Conservation (phyloP, 2,888 invertebrate genomes). For the Seira sanloemensis region DNA sequence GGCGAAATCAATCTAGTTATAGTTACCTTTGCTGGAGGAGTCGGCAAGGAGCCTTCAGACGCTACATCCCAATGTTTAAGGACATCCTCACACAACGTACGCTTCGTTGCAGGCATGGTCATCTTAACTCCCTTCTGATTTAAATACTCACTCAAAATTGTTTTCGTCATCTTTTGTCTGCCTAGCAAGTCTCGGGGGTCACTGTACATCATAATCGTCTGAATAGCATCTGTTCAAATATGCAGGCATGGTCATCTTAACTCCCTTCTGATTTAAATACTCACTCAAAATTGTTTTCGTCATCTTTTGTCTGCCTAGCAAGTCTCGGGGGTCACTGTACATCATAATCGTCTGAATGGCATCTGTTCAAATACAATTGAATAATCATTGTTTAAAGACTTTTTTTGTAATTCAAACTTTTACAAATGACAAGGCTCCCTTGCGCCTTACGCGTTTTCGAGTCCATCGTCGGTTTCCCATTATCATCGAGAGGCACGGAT, state of each 20-base stretch:
- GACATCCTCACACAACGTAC: conserved; percentile 75
- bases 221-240: conserved; percentile 79
- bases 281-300: conserved; percentile 79
- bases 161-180: conserved; percentile 78
- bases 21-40: no score
- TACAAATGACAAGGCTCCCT: no score
- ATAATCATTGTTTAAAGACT: no score
- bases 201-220: conserved; percentile 78
- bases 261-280: conserved; percentile 78
- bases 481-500: background rate
- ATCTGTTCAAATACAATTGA: conserved; percentile 76
- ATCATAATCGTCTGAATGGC: conserved; percentile 78
- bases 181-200: conserved; percentile 77
- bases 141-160: conserved; percentile 79
- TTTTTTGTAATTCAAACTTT: no score
- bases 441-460: conserved; percentile 38
- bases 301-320: conserved; percentile 78
- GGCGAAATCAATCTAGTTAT: no score
- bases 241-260: conserved; percentile 77
- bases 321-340: conserved; percentile 77
- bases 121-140: conserved; percentile 77
- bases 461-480: conserved; percentile 19
- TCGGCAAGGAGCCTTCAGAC: no score
- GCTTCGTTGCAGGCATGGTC: conserved; percentile 78
- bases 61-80: conserved; percentile 60